A percentile compares a stretch with the other conserved stretches of the same genome.
Conservation (phyloP, 35 echinoderm and acorn worm genomes). For the Ophiothrix spiculata region DNA sequence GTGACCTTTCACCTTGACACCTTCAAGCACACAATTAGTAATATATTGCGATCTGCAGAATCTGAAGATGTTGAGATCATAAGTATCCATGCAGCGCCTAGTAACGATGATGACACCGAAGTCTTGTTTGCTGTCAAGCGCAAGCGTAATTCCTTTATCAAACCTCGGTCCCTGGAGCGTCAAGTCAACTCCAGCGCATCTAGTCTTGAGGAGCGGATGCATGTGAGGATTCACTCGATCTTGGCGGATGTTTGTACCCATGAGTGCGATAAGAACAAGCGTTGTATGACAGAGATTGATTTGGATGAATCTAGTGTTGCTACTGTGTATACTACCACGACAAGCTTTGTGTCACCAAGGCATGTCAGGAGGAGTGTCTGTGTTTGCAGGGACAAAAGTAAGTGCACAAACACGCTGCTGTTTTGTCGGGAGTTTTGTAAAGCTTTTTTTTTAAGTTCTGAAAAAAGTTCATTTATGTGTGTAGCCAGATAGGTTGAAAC, state of each 20-base stretch:
- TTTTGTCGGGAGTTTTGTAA: no score
- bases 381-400: constrained; percentile 50
- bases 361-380: constrained; percentile 47
- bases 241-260: constrained; percentile 48
- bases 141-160: constrained; percentile 31
- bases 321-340: constrained; percentile 43
- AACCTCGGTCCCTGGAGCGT: constrained; percentile 68
- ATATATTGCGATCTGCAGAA: constrained; percentile 35
- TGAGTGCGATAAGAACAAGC: constrained; percentile 41
- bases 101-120: constrained; percentile 36
- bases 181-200: constrained; percentile 53
- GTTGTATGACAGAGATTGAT: constrained; percentile 44
- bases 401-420: no score
- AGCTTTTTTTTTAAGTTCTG: no score
- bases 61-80: constrained; percentile 67
- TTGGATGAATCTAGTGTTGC: constrained; percentile 60
- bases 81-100: constrained; percentile 55
- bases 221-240: constrained; percentile 38
- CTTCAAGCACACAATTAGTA: constrained; percentile 85
- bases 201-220: constrained; percentile 72
- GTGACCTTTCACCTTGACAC: constrained; percentile 40
- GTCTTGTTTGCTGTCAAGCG: constrained; percentile 78
- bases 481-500: no score
- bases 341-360: constrained; percentile 82
- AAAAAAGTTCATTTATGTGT: no score